Evolutionary conservation across 2,888 invertebrate species (phyloP).

Genomic region (Therioaphis trifolii): DNA sequence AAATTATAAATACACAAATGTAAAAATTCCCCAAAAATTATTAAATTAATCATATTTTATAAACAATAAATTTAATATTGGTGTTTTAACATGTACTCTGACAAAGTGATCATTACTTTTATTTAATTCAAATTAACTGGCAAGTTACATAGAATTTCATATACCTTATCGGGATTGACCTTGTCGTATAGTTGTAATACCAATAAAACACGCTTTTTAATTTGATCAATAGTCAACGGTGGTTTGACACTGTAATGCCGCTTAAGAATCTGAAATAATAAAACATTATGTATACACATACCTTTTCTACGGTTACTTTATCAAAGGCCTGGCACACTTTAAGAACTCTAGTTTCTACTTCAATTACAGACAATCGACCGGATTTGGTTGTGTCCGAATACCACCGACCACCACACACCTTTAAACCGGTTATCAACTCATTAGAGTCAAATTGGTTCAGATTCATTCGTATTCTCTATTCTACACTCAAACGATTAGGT

Average conservation of each 20-base stretch:
- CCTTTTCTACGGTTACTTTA: slow-evolving; percentile 89
- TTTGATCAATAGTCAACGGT: slow-evolving; percentile 84
- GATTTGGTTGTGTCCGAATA: slow-evolving; percentile 43
- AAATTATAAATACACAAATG: too few species aligned
- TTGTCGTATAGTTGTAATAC: slow-evolving; percentile 98
- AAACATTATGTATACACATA: slow-evolving; percentile 71
- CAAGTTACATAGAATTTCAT: neutral
- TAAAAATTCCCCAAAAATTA: too few species aligned
- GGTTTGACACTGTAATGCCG: slow-evolving; percentile 67
- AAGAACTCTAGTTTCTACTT: slow-evolving; percentile 84
- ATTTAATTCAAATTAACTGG: too few species aligned
- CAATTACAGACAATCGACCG: slow-evolving; percentile 70
- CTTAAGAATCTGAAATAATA: slow-evolving; percentile 75
- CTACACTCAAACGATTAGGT: neutral
- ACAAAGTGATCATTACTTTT: too few species aligned
- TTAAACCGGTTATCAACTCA: slow-evolving; percentile 6
- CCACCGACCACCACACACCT: slow-evolving; percentile 29
- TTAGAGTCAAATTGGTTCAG: neutral
- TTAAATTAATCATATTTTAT: too few species aligned
- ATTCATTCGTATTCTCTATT: too few species aligned
- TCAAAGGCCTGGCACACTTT: slow-evolving; percentile 90
- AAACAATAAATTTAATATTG: too few species aligned
- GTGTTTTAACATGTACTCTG: too few species aligned
- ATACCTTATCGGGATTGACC: slow-evolving; percentile 92
- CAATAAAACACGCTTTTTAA: slow-evolving; percentile 90